A percentile compares a stretch with the other conserved stretches of the same genome.
Evolutionary conservation across 2,113 vertebrate species (phyloP).

Genomic region (Ailuropoda melanoleuca): DNA sequence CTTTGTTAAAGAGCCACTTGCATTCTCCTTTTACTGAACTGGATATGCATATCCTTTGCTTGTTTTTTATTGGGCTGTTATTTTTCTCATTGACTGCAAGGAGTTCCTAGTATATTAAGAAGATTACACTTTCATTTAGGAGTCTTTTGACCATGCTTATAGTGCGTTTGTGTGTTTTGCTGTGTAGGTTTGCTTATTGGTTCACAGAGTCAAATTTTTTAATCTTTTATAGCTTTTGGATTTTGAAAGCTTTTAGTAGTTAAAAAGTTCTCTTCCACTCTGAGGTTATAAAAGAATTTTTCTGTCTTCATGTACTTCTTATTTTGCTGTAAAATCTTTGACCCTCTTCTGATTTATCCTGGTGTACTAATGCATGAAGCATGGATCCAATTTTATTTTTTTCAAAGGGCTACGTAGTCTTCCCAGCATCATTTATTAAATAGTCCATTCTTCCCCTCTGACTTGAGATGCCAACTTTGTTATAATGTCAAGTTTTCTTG

Average conservation of each 20-base stretch:
- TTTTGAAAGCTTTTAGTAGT: background rate
- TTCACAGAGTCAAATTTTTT: background rate
- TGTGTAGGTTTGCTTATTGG: background rate
- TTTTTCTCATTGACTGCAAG: background rate
- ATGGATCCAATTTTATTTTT: background rate
- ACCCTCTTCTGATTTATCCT: background rate
- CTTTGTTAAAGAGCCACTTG: background rate
- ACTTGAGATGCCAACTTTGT: background rate
- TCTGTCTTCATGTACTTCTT: background rate
- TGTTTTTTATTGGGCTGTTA: background rate
- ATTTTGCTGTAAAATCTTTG: background rate
- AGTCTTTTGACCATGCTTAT: background rate
- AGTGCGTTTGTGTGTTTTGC: slow-evolving; percentile 9
- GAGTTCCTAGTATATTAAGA: background rate
- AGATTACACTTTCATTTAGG: background rate
- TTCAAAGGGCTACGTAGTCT: background rate
- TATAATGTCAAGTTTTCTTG: background rate
- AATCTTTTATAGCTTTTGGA: background rate
- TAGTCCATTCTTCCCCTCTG: background rate
- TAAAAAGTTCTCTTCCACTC: background rate
- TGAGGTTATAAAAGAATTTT: background rate
- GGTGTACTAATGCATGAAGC: background rate
- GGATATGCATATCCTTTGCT: background rate
- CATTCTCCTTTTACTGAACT: background rate
- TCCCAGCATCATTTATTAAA: background rate